phyloP scores from a whole-genome alignment of 2,113 vertebrate genomes.

The Papio anubis region DNA sequence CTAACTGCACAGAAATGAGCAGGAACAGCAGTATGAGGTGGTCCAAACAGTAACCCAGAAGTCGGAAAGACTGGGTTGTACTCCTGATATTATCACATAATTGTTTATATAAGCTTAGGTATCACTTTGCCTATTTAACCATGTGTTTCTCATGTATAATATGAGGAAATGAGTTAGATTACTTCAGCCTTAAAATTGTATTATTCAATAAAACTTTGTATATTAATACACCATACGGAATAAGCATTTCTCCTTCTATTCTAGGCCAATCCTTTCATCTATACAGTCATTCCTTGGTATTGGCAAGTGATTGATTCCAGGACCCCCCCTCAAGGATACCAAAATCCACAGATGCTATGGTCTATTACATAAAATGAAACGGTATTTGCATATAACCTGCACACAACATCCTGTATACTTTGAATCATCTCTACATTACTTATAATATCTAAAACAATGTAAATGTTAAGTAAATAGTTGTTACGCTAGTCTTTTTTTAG shows the following conservation, averaged over 20 bases:
- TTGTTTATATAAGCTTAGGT: background rate
- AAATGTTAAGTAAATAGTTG: background rate
- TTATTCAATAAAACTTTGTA: background rate
- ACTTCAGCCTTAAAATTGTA: background rate
- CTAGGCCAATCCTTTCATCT: background rate
- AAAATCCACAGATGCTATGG: background rate
- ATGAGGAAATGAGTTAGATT: constrained; percentile 28
- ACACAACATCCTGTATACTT: background rate
- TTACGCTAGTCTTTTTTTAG: background rate
- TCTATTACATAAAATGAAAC: background rate
- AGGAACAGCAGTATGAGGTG: background rate
- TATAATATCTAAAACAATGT: background rate
- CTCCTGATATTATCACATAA: background rate
- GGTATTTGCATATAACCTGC: background rate
- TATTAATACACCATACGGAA: background rate
- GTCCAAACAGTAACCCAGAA: background rate
- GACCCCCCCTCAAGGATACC: background rate
- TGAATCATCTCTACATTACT: background rate
- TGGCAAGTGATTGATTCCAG: background rate
- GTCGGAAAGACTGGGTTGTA: background rate
- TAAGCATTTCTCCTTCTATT: background rate
- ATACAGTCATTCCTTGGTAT: background rate
- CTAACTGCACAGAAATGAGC: background rate
- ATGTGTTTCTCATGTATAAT: background rate
- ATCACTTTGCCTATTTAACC: background rate